phyloP scores from a whole-genome alignment of 2,797 vertebrate species.

The Anguilla obscura region DNA sequence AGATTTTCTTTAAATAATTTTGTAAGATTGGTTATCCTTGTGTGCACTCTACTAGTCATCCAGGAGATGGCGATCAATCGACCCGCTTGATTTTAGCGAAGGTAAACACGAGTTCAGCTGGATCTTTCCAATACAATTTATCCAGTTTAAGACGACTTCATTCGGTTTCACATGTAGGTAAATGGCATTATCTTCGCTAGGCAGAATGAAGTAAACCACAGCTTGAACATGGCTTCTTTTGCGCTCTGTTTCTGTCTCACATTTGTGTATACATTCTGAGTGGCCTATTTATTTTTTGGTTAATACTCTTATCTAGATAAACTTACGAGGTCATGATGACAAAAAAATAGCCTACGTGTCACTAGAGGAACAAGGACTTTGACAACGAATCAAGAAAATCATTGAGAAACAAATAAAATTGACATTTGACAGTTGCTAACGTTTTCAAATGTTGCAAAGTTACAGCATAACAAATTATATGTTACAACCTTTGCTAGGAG shows the following conservation, averaged over 20 bases:
- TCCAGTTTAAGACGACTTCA: neutral
- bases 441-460: neutral
- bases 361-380: neutral
- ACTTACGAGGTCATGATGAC: neutral
- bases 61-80: constrained; percentile 4
- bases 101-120: neutral
- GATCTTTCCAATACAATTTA: neutral
- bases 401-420: neutral
- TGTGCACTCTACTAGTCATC: neutral
- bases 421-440: neutral
- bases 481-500: too few relatives aligned
- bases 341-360: neutral
- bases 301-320: too few relatives aligned
- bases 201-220: too few relatives aligned
- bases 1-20: neutral
- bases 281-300: too few relatives aligned
- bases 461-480: neutral
- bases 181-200: too few relatives aligned
- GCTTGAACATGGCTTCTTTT: too few relatives aligned
- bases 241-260: too few relatives aligned
- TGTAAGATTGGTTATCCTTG: neutral
- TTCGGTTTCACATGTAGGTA: neutral
- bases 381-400: neutral
- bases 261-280: too few relatives aligned
- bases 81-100: neutral